Percentiles rank a stretch among this genome's conserved stretches.
Evolutionary conservation across 2,888 invertebrate genomes (phyloP).

Genomic region (Girardia tigrina): DNA sequence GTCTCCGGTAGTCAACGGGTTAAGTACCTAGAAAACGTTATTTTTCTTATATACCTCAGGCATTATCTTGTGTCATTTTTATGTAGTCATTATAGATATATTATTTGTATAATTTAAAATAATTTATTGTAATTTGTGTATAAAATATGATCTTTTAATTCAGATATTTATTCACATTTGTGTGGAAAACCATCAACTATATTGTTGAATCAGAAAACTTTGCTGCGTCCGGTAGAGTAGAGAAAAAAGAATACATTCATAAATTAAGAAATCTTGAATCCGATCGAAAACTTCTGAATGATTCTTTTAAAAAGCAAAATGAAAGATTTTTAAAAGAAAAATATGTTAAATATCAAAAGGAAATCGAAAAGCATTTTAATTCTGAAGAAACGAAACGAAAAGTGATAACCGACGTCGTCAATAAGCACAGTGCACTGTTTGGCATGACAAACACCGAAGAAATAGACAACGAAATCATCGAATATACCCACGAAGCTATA

Average conservation of each 20-base stretch:
- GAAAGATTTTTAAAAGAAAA: neutral
- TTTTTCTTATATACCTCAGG: too few species aligned
- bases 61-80: too few species aligned
- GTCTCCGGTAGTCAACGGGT: too few species aligned
- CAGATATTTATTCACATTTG: neutral
- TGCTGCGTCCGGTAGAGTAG: neutral
- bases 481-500: neutral
- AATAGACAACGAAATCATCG: neutral
- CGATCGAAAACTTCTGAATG: neutral
- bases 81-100: too few species aligned
- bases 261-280: slow-evolving; percentile 5
- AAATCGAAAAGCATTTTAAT: neutral
- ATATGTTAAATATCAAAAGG: neutral
- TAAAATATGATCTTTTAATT: too few species aligned
- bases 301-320: neutral
- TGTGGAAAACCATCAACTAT: slow-evolving; percentile 1
- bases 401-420: neutral
- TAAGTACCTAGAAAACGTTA: too few species aligned
- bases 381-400: neutral
- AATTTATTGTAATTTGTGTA: too few species aligned
- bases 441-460: neutral
- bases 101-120: too few species aligned
- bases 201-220: slow-evolving; percentile 8
- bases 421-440: neutral
- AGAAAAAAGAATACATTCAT: neutral